Conservation (phyloP, 2,113 vertebrate genomes). For the Nothocercus nigrocapillus region DNA sequence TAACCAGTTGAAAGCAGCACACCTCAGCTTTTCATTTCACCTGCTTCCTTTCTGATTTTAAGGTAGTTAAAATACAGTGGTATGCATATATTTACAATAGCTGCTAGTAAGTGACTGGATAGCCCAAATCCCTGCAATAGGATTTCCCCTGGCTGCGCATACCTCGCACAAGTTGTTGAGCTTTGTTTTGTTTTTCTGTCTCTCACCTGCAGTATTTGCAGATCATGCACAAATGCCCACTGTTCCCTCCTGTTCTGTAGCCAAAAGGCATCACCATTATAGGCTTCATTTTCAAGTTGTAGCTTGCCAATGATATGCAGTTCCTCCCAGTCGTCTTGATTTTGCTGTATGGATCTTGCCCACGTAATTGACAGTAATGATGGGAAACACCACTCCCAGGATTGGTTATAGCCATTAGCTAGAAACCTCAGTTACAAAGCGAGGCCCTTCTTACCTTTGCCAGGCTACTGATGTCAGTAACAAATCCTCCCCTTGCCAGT, state of each 20-base stretch:
- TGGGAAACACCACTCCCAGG: background rate
- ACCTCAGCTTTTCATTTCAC: background rate
- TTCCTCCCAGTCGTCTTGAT: background rate
- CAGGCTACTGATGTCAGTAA: conserved; percentile 8
- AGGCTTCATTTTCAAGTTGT: conserved; percentile 54
- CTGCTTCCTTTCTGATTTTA: conserved; percentile 37
- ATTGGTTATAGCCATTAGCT: conserved; percentile 56
- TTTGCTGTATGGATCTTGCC: conserved; percentile 45
- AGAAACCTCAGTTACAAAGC: background rate
- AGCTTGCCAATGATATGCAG: conserved; percentile 38
- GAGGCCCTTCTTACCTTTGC: background rate
- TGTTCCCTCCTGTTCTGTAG: conserved; percentile 58
- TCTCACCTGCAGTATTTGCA: conserved; percentile 23
- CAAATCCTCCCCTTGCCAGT: background rate
- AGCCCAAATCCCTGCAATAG: background rate
- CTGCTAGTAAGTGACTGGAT: background rate
- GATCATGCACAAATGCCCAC: conserved; percentile 48
- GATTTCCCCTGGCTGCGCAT: background rate
- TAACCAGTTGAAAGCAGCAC: conserved; percentile 23
- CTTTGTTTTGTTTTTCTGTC: conserved; percentile 9
- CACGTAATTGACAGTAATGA: conserved; percentile 36
- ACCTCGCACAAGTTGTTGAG: conserved; percentile 17
- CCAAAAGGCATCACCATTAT: conserved; percentile 54
- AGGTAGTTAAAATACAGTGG: background rate
- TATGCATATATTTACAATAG: background rate